Conservation (phyloP, 2,888 invertebrate genomes). For the Amiota communis region DNA sequence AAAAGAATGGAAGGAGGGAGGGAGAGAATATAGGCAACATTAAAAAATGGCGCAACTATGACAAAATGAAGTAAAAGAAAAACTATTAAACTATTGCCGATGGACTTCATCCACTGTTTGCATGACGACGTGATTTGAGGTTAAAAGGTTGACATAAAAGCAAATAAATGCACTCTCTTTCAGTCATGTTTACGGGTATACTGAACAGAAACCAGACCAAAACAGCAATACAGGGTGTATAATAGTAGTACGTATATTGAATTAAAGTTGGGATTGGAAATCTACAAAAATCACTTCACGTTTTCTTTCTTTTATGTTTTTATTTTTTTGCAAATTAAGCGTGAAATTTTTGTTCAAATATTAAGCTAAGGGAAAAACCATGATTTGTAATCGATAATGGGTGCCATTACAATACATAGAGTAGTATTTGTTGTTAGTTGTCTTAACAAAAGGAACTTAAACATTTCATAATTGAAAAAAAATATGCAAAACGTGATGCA, state of each 20-base stretch:
- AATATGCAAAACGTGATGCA: slow-evolving; percentile 47
- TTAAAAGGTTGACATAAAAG: slow-evolving; percentile 49
- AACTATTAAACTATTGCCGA: not conserved
- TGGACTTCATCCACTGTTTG: too few relatives aligned
- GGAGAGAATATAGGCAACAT: not conserved
- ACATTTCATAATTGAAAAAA: slow-evolving; percentile 42
- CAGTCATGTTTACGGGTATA: too few relatives aligned
- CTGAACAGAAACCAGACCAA: too few relatives aligned
- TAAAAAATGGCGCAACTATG: slow-evolving; percentile 21
- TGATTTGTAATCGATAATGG: too few relatives aligned
- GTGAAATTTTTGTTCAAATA: slow-evolving; percentile 1
- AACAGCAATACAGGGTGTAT: not conserved
- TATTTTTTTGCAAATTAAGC: not conserved
- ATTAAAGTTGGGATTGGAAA: slow-evolving; percentile 1
- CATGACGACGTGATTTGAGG: slow-evolving; percentile 33
- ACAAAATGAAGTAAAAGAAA: not conserved
- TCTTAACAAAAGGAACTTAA: too few relatives aligned
- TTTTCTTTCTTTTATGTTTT: not conserved
- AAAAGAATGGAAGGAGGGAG: too few relatives aligned
- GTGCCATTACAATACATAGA: too few relatives aligned
- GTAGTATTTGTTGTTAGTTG: too few relatives aligned
- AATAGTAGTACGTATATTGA: not conserved
- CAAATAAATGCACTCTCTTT: slow-evolving; percentile 43
- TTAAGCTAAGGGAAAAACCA: not conserved
- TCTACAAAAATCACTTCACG: not conserved